Evolutionary conservation across 2,797 vertebrate species (phyloP), one percentile per base, ranked within the genome.

Genomic region (Corythornis leucogaster): DNA sequence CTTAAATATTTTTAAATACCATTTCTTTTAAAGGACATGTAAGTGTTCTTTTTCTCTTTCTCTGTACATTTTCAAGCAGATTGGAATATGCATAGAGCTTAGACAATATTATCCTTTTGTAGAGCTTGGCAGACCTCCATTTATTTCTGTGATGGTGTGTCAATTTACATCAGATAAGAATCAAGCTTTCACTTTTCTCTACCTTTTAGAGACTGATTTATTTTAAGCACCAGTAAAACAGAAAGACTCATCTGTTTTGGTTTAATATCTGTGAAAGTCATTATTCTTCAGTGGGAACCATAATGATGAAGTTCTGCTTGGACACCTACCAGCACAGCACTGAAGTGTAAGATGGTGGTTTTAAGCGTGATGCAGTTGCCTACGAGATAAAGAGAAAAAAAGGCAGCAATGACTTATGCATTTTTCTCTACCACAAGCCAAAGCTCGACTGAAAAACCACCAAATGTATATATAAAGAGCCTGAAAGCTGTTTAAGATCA

Each of bases 141-240:
- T 91, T 92, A 74, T 86, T 96, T 95, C 71, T 51, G 61, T 24
- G 50, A 68, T 12, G 53, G 59, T 88, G 43, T 3, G 1, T 90
- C 85, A 93, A 61, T 82, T 91, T 86, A 74, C 61, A 57, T 92
- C 61, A 93, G 85, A 81, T 92, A 46, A 92, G 54, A 87, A 92
- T 62, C 70, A 63, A 77, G 75, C 64, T 88, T 90, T 94, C 85
- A 75, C 92, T 91, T 93, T 66, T 64, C 61, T 48, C 67, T 87
- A 38, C 61, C 54, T 92, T 93, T 92, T 58, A 77, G 51, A 81
- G 45, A 77, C 15, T 66, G 85, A 61, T 82, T 91, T 92, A 91
- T 91, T 91, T 93, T 92, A 94, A 84, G 83, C 64, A 82, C 51
- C 50, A 40, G 68, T 62, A 91, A 91, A 93, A 61, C 58, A 90